Evolutionary conservation across 2,113 vertebrate genomes (phyloP), one percentile per base, ranked within the genome.

Genomic region (Smithornis capensis): DNA sequence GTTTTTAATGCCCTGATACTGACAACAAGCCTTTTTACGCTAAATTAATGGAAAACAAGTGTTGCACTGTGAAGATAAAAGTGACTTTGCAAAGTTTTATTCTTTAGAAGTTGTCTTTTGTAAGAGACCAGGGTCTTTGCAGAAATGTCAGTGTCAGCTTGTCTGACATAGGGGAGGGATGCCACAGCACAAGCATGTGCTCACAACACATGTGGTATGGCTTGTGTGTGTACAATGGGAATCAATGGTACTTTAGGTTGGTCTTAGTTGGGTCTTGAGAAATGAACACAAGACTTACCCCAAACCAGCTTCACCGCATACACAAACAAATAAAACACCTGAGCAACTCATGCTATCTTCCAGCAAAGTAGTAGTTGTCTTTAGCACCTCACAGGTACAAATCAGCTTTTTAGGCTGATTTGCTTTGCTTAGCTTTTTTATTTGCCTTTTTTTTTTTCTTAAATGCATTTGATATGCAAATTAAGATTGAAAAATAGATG

Each of bases 1-100:
- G 88, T 71, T 96, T 96, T 91, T 67, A 90, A 86, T 75, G 92
- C 75, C 76, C 73, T 31, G 47, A 92, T 90, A 88, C 67, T 95
- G 93, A 96, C 93, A 95, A 93, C 93, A 94, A 93, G 38, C 44
- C 76, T 88, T 96, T 95, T 78, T 78, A 64, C 47, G 80, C 79
- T 74, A 88, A 97, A 95, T 94, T 95, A 96, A 94, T 88, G 79
- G 85, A 88, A 93, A 95, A 90, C 85, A 94, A 96, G 90, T 83
- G 87, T 83, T 12, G 0, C 73, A 50, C 4, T 2, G 85, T 21
- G 38, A 94, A 96, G 87, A 93, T 71, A 93, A 96, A 95, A 94
- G 85, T 90, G 94, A 97, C 93, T 96, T 95, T 53, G 92, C 84
- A 75, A 92, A 86, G 88, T 96, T 96, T 65, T 33, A 55, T 31